Conservation (phyloP, 2,797 vertebrate species). For the Capromys pilorides region DNA sequence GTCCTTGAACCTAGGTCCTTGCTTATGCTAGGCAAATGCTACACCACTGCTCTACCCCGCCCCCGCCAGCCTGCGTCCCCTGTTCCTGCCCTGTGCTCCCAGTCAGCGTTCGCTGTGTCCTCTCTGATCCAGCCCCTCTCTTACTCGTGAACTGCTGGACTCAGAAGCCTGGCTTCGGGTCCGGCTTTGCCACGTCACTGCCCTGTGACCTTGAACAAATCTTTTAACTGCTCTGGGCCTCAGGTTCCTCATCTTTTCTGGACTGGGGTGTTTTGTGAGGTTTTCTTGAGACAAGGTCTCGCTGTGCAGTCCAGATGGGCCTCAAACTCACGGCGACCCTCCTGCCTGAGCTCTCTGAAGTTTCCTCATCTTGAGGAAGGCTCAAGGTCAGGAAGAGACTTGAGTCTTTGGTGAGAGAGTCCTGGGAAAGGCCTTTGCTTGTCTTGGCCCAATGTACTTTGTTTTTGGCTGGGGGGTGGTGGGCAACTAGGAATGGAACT, state of each 20-base stretch:
- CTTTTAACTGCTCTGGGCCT: not conserved
- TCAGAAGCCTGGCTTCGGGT: slow-evolving; percentile 8
- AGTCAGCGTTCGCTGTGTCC: not conserved
- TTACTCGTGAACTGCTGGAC: not conserved
- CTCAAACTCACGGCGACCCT: not conserved
- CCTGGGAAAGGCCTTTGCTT: not conserved
- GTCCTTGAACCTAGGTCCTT: not conserved
- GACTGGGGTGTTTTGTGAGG: not conserved
- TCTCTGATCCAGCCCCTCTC: not conserved
- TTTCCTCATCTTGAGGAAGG: slow-evolving; percentile 47
- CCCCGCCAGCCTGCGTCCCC: not conserved
- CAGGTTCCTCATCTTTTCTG: not conserved
- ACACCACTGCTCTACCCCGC: not conserved
- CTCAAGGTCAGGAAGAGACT: not conserved
- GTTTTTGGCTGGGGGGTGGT: too few species aligned
- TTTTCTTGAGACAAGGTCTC: not conserved
- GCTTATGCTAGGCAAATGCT: not conserved
- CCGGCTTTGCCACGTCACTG: not conserved
- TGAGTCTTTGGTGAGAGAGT: not conserved
- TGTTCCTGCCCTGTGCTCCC: not conserved
- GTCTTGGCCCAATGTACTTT: not conserved
- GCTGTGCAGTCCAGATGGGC: not conserved
- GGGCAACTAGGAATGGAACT: too few species aligned
- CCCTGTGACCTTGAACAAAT: not conserved
- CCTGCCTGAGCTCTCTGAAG: not conserved